phyloP scores from a whole-genome alignment of 1,140 invertebrate genomes.

The Ericerus pela region DNA sequence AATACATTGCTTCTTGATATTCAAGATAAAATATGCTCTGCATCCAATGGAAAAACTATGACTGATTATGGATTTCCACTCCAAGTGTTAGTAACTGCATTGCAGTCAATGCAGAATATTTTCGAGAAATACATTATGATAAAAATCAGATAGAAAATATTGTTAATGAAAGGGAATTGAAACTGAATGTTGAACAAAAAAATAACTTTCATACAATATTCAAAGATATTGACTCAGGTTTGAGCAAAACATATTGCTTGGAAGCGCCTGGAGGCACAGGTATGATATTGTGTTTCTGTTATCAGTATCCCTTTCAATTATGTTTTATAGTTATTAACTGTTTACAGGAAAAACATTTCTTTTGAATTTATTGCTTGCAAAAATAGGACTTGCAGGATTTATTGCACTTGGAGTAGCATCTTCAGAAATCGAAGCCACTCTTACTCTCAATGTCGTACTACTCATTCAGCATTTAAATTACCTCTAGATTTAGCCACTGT shows the following conservation, averaged over 20 bases:
- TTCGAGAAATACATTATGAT: not conserved
- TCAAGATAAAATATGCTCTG: slow-evolving; percentile 10
- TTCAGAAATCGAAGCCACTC: slow-evolving; percentile 33
- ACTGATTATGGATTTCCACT: not conserved
- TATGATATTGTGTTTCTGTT: slow-evolving; percentile 23
- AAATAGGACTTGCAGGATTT: slow-evolving; percentile 19
- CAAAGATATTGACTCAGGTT: slow-evolving; percentile 2
- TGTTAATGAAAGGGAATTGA: not conserved
- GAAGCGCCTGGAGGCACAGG: slow-evolving; percentile 27
- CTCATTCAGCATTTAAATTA: slow-evolving; percentile 36
- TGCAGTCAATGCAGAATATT: not conserved
- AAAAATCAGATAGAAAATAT: not conserved
- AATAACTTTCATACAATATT: slow-evolving; percentile 1
- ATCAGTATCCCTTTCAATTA: no score
- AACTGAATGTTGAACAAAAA: slow-evolving; percentile 3
- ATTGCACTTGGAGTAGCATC: slow-evolving; percentile 31
- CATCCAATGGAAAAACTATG: not conserved
- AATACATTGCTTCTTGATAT: slow-evolving; percentile 6
- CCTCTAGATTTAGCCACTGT: slow-evolving; percentile 25
- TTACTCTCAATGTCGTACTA: slow-evolving; percentile 34
- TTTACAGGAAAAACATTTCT: slow-evolving; percentile 30
- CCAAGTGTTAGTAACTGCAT: not conserved
- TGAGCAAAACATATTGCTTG: slow-evolving; percentile 22
- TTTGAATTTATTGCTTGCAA: slow-evolving; percentile 23
- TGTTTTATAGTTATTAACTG: slow-evolving; percentile 15